These are phyloP conservation scores for Pandion haliaetus DNA, from an alignment of 2,113 vertebrate species.

Conservation along the genomic window DNA sequence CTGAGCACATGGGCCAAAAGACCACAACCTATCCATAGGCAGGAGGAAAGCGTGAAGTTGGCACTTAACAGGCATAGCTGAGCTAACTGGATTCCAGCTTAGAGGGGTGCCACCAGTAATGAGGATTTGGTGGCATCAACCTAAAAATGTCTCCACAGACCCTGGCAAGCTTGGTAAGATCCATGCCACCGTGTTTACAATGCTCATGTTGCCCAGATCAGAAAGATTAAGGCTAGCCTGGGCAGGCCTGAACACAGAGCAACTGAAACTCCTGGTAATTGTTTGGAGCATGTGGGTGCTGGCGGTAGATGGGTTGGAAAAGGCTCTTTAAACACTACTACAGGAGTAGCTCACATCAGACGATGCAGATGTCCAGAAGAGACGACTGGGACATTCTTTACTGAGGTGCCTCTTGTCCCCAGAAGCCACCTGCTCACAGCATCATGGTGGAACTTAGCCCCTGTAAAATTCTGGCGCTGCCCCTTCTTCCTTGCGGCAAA, in stretches of 20 bases:
- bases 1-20: not conserved
- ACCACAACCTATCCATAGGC: not conserved
- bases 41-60: not conserved
- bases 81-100: not conserved
- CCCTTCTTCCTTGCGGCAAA: not conserved
- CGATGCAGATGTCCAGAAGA: not conserved
- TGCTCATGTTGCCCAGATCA: not conserved
- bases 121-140: not conserved
- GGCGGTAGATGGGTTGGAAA: not conserved
- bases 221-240: not conserved
- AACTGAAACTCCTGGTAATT: not conserved
- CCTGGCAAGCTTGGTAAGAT: not conserved
- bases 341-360: not conserved
- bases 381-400: not conserved
- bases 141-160: not conserved
- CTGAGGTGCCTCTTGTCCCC: not conserved
- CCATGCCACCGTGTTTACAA: not conserved
- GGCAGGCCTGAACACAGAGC: not conserved
- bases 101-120: not conserved
- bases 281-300: not conserved
- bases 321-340: not conserved
- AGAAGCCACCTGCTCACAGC: not conserved
- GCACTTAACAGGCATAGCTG: not conserved
- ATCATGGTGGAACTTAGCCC: not conserved
- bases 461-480: not conserved